Evolutionary conservation across 2,797 vertebrate genomes (phyloP), one percentile per base, ranked within the genome.

Genomic region (Chrysolophus pictus): DNA sequence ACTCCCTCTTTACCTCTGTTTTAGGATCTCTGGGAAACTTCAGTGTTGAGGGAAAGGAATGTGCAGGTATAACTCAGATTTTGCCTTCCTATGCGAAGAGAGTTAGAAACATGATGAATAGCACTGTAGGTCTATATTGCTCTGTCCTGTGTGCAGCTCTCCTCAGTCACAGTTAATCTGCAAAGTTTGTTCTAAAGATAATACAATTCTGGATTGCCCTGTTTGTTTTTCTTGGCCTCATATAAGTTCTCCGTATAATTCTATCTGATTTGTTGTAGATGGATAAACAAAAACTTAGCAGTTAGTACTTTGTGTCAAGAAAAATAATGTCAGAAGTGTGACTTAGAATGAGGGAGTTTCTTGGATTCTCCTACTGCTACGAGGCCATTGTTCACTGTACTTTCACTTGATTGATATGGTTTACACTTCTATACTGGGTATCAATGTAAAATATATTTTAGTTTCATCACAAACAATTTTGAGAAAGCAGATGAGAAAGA

Each of bases 311-410:
- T 80, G 53, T 76, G 3, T 51, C 35, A 37, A 35, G 39, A 46
- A 65, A 84, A 63, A 18, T 10, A 24, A 16, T 28, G 17, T 65
- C 44, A 49, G 6, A 10, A 28, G 18, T 9, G 3, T 73, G 23
- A 67, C 22, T 41, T 83, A 64, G 41, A 84, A 46, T 15, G 33
- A 13, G 4, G 19, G 26, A 31, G 2, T 3, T 68, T 85, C 62
- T 80, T 0, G 0, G 19, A 35, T 69, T 82, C 42, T 82, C 42
- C 76, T 42, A 31, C 26, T 2, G 0, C 15, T 46, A 0, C 44
- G 73, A 87, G 5, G 17, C 67, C 11, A 17, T 60, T 75, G 9
- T 58, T 87, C 12, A 42, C 12, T 31, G 39, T 82, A 33, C 29
- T 39, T 84, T 80, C 11, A 33, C 13, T 59, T 84, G 9, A 44